These are phyloP conservation scores for Alcedo quadribrachys DNA, from an alignment of 2,797 vertebrate species.

Conservation along the genomic window DNA sequence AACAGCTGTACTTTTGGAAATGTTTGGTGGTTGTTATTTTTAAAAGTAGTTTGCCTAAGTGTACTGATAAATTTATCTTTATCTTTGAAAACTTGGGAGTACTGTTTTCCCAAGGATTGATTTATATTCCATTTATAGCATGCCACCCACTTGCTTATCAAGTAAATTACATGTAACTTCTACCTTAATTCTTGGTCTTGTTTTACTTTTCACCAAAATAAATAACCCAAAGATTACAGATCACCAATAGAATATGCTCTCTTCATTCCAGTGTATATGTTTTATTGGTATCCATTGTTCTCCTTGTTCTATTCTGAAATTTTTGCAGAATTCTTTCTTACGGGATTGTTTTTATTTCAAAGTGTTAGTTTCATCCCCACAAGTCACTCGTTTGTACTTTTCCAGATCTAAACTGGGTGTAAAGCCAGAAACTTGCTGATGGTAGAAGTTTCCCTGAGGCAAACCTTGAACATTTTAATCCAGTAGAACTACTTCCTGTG, in stretches of 20 bases:
- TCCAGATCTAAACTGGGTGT: background rate
- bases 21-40: background rate
- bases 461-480: background rate
- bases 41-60: background rate
- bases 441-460: background rate
- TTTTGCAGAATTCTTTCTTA: background rate
- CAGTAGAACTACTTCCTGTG: background rate
- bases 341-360: background rate
- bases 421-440: background rate
- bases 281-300: background rate
- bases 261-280: background rate
- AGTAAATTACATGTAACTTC: background rate
- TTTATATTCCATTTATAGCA: fast-evolving
- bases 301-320: background rate
- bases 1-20: background rate
- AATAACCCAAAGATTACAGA: background rate
- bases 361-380: background rate
- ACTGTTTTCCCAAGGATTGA: background rate
- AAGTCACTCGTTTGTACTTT: background rate
- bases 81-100: background rate
- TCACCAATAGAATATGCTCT: background rate
- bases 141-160: background rate
- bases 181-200: background rate
- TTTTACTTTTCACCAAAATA: background rate
- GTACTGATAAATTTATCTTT: background rate